phyloP scores from a whole-genome alignment of 2,113 vertebrate species.

The Ailuropoda melanoleuca region DNA sequence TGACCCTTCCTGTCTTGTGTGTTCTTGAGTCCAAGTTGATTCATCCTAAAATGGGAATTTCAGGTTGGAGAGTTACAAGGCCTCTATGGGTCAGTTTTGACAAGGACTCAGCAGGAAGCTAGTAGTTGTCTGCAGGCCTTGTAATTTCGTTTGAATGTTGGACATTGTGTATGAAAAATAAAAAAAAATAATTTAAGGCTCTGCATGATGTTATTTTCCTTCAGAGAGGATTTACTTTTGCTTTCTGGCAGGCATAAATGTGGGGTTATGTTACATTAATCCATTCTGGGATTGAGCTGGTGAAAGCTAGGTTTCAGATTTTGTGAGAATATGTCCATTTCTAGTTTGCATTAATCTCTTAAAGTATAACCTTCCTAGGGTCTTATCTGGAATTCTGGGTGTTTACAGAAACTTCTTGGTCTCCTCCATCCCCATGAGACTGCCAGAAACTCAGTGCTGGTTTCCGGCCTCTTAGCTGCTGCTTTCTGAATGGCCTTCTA shows the following conservation, averaged over 20 bases:
- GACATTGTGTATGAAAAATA: neutral
- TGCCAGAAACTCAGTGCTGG: neutral
- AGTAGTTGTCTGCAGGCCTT: neutral
- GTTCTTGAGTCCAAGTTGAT: neutral
- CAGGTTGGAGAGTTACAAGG: neutral
- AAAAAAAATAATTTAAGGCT: neutral
- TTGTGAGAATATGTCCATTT: neutral
- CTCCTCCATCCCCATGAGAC: neutral
- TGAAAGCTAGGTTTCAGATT: neutral
- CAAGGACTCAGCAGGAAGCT: neutral
- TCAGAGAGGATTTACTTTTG: constrained; percentile 20
- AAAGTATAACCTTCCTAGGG: neutral
- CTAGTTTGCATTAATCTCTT: constrained; percentile 18
- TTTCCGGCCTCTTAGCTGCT: neutral
- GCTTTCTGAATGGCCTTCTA: neutral
- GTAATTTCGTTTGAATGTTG: constrained; percentile 2
- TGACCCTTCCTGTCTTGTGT: neutral
- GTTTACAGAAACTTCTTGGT: neutral
- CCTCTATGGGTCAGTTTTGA: neutral
- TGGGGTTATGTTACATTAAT: neutral
- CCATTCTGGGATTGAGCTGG: neutral
- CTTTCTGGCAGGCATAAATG: neutral
- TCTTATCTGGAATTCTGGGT: neutral
- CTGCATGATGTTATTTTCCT: neutral
- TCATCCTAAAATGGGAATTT: neutral